Conservation (phyloP, 2,113 vertebrate species). For the Natator depressus region DNA sequence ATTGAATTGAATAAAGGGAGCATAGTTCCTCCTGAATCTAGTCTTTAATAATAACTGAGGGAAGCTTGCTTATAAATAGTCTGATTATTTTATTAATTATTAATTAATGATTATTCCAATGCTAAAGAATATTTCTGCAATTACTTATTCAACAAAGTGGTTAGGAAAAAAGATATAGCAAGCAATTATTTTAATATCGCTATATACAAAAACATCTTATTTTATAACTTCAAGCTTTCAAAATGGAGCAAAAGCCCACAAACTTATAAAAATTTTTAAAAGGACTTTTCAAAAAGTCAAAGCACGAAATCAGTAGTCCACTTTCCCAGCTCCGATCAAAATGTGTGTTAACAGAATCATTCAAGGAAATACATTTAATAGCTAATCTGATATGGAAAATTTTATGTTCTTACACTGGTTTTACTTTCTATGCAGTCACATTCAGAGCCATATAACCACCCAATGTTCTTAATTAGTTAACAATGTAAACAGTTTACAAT, state of each 20-base stretch:
- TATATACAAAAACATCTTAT: neutral
- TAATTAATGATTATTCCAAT: neutral
- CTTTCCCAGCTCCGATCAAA: neutral
- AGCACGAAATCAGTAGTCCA: neutral
- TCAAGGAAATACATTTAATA: constrained; percentile 18
- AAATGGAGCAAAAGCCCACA: neutral
- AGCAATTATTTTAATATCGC: neutral
- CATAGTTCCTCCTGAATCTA: neutral
- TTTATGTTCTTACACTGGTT: neutral
- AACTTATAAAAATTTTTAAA: neutral
- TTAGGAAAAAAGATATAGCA: neutral
- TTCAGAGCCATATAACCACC: neutral
- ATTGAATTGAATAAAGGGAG: neutral
- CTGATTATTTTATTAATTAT: neutral
- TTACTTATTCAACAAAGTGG: neutral
- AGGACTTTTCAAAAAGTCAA: neutral
- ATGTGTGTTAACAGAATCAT: constrained; percentile 8
- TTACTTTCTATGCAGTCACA: neutral
- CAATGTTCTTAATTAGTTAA: neutral
- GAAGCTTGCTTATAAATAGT: neutral
- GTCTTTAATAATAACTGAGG: neutral
- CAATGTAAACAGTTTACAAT: neutral
- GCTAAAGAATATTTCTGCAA: neutral
- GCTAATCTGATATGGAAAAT: neutral
- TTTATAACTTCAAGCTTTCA: neutral